Evolutionary conservation across 2,113 vertebrate species (phyloP).

Genomic region (Platanista minor): DNA sequence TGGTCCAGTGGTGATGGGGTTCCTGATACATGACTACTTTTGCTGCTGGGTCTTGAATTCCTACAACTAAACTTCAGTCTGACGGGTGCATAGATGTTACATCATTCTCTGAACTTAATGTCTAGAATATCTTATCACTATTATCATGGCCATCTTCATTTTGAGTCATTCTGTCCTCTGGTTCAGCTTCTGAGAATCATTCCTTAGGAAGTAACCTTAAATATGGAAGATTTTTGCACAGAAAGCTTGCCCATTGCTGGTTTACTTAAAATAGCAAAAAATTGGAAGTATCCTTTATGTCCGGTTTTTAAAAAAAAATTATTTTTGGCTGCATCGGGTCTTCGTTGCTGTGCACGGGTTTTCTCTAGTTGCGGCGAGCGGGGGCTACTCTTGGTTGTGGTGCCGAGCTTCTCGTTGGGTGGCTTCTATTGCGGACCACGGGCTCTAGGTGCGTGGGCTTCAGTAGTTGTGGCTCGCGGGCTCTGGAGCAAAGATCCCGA

Average conservation of each 20-base stretch:
- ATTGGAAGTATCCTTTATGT: not conserved
- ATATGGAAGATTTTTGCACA: not conserved
- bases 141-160: not conserved
- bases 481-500: not conserved
- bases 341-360: too few species aligned
- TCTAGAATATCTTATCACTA: not conserved
- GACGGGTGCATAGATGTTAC: accelerated
- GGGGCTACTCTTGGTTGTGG: too few species aligned
- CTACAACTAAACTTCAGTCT: not conserved
- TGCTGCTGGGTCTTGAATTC: not conserved
- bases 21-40: accelerated
- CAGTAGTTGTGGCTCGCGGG: too few species aligned
- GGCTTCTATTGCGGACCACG: too few species aligned
- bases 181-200: not conserved
- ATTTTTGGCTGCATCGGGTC: too few species aligned
- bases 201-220: not conserved
- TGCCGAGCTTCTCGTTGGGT: too few species aligned
- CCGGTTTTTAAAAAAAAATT: not conserved
- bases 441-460: too few species aligned
- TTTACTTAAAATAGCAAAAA: not conserved
- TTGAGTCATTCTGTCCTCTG: not conserved
- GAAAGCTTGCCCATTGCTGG: not conserved
- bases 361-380: too few species aligned
- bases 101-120: not conserved
- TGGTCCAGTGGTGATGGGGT: not conserved